phyloP scores from a whole-genome alignment of 2,113 vertebrate genomes.

The Trachemys scripta region DNA sequence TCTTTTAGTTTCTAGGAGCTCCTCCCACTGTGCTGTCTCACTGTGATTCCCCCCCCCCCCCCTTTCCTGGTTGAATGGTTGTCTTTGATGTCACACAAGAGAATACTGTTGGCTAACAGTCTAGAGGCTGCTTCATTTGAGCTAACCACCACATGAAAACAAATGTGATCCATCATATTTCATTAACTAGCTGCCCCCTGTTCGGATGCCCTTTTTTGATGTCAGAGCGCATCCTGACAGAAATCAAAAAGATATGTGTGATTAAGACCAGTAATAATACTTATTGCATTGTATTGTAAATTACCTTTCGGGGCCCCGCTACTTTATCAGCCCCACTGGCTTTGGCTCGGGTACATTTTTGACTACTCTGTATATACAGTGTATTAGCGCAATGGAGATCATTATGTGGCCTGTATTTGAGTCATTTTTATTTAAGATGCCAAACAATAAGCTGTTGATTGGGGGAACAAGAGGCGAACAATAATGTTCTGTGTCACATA shows the following conservation, averaged over 20 bases:
- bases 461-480: slow-evolving; percentile 99
- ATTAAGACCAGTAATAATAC: slow-evolving; percentile 84
- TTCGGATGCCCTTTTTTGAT: slow-evolving; percentile 81
- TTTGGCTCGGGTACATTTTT: slow-evolving; percentile 84
- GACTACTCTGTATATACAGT: slow-evolving; percentile 93
- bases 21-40: slow-evolving; percentile 77
- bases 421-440: slow-evolving; percentile 99
- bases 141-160: slow-evolving; percentile 84
- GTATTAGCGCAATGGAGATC: slow-evolving; percentile 97
- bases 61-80: slow-evolving; percentile 66
- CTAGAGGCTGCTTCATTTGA: slow-evolving; percentile 82
- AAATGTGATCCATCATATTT: slow-evolving; percentile 83
- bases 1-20: slow-evolving; percentile 70
- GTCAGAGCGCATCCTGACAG: slow-evolving; percentile 82
- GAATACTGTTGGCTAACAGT: slow-evolving; percentile 85
- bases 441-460: slow-evolving; percentile 99
- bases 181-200: slow-evolving; percentile 81
- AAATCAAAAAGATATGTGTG: slow-evolving; percentile 83
- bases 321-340: slow-evolving; percentile 82
- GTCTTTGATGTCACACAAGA: slow-evolving; percentile 86
- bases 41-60: slow-evolving; percentile 67
- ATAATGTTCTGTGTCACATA: slow-evolving; percentile 99
- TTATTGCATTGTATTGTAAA: slow-evolving; percentile 87
- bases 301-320: slow-evolving; percentile 85
- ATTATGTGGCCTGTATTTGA: slow-evolving; percentile 99